Evolutionary conservation across 2,888 invertebrate genomes (phyloP), one percentile per base, ranked within the genome.

Genomic region (Octodonta nipae): DNA sequence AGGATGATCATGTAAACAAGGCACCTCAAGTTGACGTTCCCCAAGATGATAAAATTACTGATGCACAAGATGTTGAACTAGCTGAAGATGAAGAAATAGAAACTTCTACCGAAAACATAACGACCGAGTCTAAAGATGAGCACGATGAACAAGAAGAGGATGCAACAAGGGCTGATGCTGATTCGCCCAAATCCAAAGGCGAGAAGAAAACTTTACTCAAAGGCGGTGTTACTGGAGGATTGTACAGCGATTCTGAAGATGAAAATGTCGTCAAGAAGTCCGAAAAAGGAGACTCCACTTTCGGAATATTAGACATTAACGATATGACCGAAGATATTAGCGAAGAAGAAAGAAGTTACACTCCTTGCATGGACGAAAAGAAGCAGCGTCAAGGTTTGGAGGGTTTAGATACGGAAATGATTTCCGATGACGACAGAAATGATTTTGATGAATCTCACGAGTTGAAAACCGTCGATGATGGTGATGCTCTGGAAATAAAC

Each of bases 331-430:
- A 74, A 53, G 71, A 72, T 35, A 72, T 74, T 40, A 73, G 73
- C 47, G 74, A 73, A 36, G 75, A 72, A 50, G 77, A 78, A 56
- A 64, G 78, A 37, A 77, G 76, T 41, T 79, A 78, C 55, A 79
- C 79, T 31, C 79, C 79, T 1, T 78, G 78, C 44, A 64, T 79
- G 32, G 79, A 79, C 55, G 79, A 79, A 54, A 66, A 67, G 46
- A 70, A 69, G 43, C 42, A 45, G 3, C 43, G 47, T 26, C 45
- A 52, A 34, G 57, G 55, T 7, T 35, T 60, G 11, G 61, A 60
- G 32, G 78, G 73, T 2, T 68, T 80, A 41, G 79, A 75, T 46
- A 80, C 80, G 0, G 81, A 82, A 60, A 64, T 79, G 56, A 79
- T 81, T 44, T 81, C 81, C 1, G 78, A 78, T 50, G 79, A 79